Evolutionary conservation across 2,113 vertebrate genomes (phyloP).

Genomic region (Egretta garzetta): DNA sequence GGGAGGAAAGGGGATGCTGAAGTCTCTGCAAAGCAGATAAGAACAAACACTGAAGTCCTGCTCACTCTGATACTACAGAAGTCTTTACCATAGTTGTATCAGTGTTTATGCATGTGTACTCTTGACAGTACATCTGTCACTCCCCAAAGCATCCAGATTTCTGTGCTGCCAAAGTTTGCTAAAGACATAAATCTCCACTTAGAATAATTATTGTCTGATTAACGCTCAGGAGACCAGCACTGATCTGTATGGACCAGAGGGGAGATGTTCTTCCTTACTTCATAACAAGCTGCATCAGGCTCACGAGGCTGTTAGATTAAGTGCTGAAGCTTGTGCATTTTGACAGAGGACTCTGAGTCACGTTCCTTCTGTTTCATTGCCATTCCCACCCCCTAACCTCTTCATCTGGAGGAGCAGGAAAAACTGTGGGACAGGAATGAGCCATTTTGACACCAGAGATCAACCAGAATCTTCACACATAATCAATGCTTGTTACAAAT

Average conservation of each 20-base stretch:
- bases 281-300: too few species aligned
- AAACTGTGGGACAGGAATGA: neutral
- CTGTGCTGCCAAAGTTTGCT: neutral
- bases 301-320: neutral
- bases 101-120: neutral
- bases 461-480: neutral
- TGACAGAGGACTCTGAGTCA: neutral
- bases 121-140: neutral
- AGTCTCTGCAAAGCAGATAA: neutral
- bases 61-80: neutral
- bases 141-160: neutral
- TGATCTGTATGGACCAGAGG: neutral
- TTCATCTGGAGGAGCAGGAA: neutral
- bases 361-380: neutral
- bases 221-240: neutral
- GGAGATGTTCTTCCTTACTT: neutral
- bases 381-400: neutral
- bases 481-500: neutral
- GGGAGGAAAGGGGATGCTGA: neutral
- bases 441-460: neutral
- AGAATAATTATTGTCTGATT: neutral
- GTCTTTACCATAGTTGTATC: neutral
- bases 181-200: neutral
- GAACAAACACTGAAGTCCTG: neutral
- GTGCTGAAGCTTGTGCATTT: neutral